These are phyloP conservation scores for Pheosia gnoma DNA, from an alignment of 2,888 invertebrate species.

Conservation along the genomic window DNA sequence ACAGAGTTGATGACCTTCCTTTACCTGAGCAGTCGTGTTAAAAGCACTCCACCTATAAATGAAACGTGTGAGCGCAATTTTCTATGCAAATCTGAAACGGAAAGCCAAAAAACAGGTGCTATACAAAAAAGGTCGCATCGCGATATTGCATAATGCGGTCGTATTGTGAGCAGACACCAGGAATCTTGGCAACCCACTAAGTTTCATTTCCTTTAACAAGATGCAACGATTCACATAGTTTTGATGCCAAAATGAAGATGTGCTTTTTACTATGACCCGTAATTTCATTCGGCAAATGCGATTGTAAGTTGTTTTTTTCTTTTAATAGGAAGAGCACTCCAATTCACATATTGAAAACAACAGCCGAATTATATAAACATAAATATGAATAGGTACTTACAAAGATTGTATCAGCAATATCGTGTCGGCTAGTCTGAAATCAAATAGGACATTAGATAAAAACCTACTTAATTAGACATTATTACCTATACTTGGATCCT, in stretches of 20 bases:
- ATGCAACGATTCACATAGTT: background rate
- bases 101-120: background rate
- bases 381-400: too few relatives aligned
- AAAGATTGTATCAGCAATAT: too few relatives aligned
- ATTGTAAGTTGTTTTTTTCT: background rate
- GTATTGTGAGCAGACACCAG: background rate
- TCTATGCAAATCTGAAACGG: background rate
- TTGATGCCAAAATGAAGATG: slow-evolving; percentile 1
- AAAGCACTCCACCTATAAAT: background rate
- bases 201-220: slow-evolving; percentile 7
- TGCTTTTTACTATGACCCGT: background rate
- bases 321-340: background rate
- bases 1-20: background rate
- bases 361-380: background rate
- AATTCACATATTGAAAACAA: background rate
- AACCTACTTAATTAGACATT: too few relatives aligned
- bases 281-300: background rate
- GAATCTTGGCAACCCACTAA: background rate
- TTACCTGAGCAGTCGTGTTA: background rate
- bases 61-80: background rate
- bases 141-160: background rate
- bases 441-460: too few relatives aligned
- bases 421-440: too few relatives aligned
- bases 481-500: too few relatives aligned
- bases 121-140: background rate